Conservation (phyloP, 2,888 invertebrate species). For the Drosophila formosana region DNA sequence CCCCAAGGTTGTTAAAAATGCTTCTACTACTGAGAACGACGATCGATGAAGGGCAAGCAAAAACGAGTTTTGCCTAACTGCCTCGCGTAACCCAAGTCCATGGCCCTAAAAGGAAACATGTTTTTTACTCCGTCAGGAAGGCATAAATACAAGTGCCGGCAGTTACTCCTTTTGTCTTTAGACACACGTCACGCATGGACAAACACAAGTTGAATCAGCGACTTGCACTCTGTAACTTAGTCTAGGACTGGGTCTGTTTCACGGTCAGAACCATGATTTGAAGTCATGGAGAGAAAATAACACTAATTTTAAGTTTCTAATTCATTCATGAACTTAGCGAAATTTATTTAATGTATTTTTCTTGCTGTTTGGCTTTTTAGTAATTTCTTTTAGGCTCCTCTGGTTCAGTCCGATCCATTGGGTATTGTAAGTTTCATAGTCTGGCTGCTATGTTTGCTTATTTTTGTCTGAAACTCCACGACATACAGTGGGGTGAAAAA, state of each 20-base stretch:
- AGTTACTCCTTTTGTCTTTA: slow-evolving; percentile 28
- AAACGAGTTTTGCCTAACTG: slow-evolving; percentile 61
- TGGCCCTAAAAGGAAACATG: slow-evolving; percentile 73
- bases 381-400: slow-evolving; percentile 7
- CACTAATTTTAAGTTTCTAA: slow-evolving; percentile 68
- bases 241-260: slow-evolving; percentile 1
- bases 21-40: slow-evolving; percentile 28
- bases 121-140: slow-evolving; percentile 52
- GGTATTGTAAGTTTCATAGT: slow-evolving; percentile 47
- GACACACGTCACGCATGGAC: slow-evolving; percentile 70
- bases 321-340: slow-evolving; percentile 79
- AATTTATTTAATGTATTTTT: slow-evolving; percentile 67
- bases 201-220: slow-evolving; percentile 25
- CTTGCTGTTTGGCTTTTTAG: slow-evolving; percentile 27
- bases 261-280: slow-evolving; percentile 21
- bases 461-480: slow-evolving; percentile 1
- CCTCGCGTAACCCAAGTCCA: slow-evolving; percentile 65
- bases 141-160: slow-evolving; percentile 21
- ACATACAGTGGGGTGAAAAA: not conserved
- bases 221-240: slow-evolving; percentile 9
- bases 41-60: slow-evolving; percentile 6
- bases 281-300: slow-evolving; percentile 15
- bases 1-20: slow-evolving; percentile 72
- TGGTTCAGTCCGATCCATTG: slow-evolving; percentile 1
- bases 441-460: slow-evolving; percentile 15